Percentiles rank a stretch among this genome's conserved stretches.
phyloP scores from a whole-genome alignment of 2,797 vertebrate species.

The Taeniopygia guttata region DNA sequence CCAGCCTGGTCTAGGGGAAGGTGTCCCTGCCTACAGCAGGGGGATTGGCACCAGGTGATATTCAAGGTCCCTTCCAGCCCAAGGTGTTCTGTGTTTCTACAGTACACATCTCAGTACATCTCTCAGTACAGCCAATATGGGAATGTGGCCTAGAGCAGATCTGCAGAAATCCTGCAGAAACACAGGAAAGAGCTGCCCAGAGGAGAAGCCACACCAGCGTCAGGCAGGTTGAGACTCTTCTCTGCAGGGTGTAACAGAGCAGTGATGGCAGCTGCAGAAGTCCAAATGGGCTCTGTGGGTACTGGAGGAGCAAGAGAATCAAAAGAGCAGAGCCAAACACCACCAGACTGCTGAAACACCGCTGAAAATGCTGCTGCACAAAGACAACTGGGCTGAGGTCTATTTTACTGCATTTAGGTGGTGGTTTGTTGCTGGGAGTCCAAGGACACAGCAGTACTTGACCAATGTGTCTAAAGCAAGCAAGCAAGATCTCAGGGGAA shows the following conservation, averaged over 20 bases:
- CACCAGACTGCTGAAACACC: neutral
- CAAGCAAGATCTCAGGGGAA: neutral
- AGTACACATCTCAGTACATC: no score
- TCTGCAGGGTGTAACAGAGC: neutral
- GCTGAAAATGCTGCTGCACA: neutral
- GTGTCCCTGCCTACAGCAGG: neutral
- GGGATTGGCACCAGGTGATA: fast-evolving
- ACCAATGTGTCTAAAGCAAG: neutral
- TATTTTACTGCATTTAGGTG: neutral
- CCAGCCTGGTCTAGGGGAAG: neutral
- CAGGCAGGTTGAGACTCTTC: neutral
- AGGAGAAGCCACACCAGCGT: fast-evolving
- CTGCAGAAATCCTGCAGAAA: neutral
- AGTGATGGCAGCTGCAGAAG: neutral
- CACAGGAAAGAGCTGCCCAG: neutral
- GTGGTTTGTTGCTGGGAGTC: neutral
- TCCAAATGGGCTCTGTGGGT: neutral
- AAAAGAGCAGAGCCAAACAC: neutral
- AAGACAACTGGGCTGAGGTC: neutral
- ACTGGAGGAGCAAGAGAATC: neutral
- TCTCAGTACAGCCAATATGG: neutral
- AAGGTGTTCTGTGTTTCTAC: neutral
- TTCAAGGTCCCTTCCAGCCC: neutral
- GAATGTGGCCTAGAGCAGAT: neutral
- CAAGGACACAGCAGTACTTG: neutral